Percentiles rank a stretch among this genome's conserved stretches.
phyloP scores from a whole-genome alignment of 2,113 vertebrate genomes.

The Cinclus cinclus region DNA sequence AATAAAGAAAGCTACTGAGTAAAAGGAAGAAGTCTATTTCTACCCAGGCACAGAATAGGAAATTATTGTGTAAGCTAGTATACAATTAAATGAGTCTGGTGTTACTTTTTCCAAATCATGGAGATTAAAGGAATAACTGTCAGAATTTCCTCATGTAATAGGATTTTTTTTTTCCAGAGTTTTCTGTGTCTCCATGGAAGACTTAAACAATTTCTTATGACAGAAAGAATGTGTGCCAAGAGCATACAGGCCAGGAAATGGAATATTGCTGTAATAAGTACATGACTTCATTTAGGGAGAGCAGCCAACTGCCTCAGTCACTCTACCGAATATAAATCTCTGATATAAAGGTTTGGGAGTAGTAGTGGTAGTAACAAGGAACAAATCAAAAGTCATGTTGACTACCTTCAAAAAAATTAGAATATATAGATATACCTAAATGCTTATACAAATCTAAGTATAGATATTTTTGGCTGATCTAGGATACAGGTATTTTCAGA shows the following conservation, averaged over 20 bases:
- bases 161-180: background rate
- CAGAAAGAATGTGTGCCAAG: background rate
- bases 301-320: background rate
- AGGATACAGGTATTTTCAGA: background rate
- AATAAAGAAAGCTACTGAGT: background rate
- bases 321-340: background rate
- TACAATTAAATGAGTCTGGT: background rate
- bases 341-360: background rate
- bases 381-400: background rate
- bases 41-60: background rate
- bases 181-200: background rate
- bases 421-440: background rate
- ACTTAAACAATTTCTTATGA: background rate
- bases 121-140: background rate
- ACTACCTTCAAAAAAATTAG: background rate
- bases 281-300: background rate
- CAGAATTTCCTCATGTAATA: background rate
- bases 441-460: background rate
- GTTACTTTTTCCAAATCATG: background rate
- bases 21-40: background rate
- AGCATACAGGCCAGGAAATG: background rate
- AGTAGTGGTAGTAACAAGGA: background rate
- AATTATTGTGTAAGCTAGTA: background rate
- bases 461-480: background rate
- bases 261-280: background rate